phyloP scores from a whole-genome alignment of 1,140 invertebrate species.

The Cherax quadricarinatus region DNA sequence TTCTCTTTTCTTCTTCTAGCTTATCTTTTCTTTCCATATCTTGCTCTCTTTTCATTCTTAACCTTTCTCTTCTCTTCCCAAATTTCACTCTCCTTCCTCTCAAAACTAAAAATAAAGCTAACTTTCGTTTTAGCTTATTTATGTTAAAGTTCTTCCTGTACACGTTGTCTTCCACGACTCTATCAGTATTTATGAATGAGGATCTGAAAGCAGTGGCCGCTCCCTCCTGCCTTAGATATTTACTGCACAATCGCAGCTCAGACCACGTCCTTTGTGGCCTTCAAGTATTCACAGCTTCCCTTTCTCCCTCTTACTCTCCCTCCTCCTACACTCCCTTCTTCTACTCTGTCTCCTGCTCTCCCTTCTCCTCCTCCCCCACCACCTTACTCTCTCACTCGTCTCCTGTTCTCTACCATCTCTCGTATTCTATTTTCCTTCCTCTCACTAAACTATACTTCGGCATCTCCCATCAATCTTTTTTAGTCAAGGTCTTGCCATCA shows the following conservation, averaged over 20 bases:
- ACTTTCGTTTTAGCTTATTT: too few relatives aligned
- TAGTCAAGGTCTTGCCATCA: too few relatives aligned
- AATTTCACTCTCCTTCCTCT: neutral
- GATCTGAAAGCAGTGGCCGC: neutral
- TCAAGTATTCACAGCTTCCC: neutral
- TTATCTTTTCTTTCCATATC: neutral
- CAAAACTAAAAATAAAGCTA: too few relatives aligned
- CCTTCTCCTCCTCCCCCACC: neutral
- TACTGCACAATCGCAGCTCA: neutral
- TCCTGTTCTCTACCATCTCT: neutral
- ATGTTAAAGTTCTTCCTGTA: too few relatives aligned
- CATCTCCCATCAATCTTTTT: too few relatives aligned
- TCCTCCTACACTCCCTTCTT: neutral
- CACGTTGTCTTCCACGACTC: too few relatives aligned
- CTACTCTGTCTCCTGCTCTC: neutral
- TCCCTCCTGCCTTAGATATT: neutral
- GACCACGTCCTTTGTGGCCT: too few relatives aligned
- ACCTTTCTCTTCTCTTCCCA: neutral
- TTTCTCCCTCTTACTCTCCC: neutral
- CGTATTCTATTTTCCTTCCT: neutral
- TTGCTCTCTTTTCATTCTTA: neutral
- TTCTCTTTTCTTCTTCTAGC: neutral
- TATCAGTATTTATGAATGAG: neutral
- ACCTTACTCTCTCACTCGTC: neutral
- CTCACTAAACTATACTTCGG: neutral